Conservation (phyloP, 92 coral and sea anemone genomes). For the Paramuricea clavata region DNA sequence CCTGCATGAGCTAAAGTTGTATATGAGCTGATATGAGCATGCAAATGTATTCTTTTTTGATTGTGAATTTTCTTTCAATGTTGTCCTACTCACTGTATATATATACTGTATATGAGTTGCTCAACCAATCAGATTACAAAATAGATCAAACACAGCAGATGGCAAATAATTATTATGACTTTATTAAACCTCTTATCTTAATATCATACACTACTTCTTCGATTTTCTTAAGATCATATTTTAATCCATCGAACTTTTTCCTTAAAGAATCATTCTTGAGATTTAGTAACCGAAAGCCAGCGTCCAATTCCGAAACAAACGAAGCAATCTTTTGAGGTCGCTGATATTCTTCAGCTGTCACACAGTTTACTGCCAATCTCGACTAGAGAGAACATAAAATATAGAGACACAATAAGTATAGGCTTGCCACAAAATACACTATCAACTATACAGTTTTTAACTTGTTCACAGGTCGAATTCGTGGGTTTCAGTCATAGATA, state of each 20-base stretch:
- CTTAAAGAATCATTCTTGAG: slow-evolving; percentile 95
- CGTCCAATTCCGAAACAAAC: slow-evolving; percentile 91
- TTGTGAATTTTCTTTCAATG: too few species aligned
- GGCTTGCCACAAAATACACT: neutral
- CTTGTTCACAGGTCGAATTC: neutral
- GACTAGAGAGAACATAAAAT: slow-evolving; percentile 71
- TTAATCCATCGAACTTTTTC: slow-evolving; percentile 96
- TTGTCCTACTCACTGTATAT: too few species aligned
- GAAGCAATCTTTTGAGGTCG: slow-evolving; percentile 86
- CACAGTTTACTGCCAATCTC: slow-evolving; percentile 94
- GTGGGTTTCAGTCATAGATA: too few species aligned
- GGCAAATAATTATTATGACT: too few species aligned
- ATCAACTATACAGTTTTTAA: too few species aligned
- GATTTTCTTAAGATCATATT: slow-evolving; percentile 93
- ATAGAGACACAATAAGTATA: neutral
- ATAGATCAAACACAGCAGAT: too few species aligned
- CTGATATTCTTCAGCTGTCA: slow-evolving; percentile 87
- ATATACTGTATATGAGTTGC: too few species aligned
- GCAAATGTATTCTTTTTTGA: too few species aligned
- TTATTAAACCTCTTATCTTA: slow-evolving; percentile 85
- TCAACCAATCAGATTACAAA: too few species aligned
- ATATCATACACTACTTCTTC: slow-evolving; percentile 99
- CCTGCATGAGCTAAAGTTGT: too few species aligned
- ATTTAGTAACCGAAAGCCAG: slow-evolving; percentile 92
- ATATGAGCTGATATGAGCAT: too few species aligned